These are phyloP conservation scores for Acrobasis suavella DNA, from an alignment of 2,888 invertebrate genomes.

Conservation along the genomic window DNA sequence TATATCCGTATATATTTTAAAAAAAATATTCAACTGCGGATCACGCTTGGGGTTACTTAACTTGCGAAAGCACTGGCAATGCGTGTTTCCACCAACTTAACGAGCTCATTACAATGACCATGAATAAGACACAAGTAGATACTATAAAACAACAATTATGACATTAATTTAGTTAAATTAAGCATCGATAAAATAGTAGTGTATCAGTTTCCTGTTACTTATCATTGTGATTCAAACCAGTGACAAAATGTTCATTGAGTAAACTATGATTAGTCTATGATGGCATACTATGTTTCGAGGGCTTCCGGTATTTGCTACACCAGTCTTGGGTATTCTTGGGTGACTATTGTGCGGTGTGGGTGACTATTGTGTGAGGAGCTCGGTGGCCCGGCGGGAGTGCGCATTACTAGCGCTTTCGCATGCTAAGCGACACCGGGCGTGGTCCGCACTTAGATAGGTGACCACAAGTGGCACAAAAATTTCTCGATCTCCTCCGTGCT, in stretches of 20 bases:
- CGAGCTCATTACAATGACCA: background rate
- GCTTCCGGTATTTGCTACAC: no score
- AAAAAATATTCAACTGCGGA: background rate
- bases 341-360: no score
- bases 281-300: background rate
- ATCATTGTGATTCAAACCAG: conserved; percentile 22
- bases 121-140: background rate
- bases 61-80: background rate
- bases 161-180: conserved; percentile 10
- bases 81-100: no score
- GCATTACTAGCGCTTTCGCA: no score
- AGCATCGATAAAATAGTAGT: conserved; percentile 9
- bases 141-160: background rate
- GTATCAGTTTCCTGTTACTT: conserved; percentile 20
- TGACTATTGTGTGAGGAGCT: no score
- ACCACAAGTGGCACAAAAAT: no score
- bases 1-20: no score
- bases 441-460: no score
- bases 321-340: no score
- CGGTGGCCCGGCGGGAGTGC: no score
- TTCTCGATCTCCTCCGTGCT: no score
- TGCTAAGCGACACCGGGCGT: no score
- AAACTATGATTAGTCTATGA: background rate
- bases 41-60: background rate
- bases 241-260: conserved; percentile 7